phyloP scores from a whole-genome alignment of 2,888 invertebrate genomes.

The Eueremaeus valkanovi region DNA sequence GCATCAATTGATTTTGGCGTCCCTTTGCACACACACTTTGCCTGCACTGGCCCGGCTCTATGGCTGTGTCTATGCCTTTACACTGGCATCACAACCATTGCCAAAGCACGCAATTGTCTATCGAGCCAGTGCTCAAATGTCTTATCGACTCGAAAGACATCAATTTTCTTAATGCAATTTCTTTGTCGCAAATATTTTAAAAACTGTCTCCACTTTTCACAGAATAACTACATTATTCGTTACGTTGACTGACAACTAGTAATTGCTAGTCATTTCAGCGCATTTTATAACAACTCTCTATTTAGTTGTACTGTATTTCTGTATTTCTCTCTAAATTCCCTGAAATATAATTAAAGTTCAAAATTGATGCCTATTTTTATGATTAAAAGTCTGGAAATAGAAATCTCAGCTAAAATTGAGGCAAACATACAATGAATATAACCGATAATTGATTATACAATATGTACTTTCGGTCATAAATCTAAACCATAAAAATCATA shows the following conservation, averaged over 20 bases:
- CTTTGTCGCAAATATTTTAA: not conserved
- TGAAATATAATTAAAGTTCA: not conserved
- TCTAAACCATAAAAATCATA: not conserved
- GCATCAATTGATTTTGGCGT: not conserved
- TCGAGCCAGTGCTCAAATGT: not conserved
- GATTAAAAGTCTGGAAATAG: too few species aligned
- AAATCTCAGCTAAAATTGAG: too few species aligned
- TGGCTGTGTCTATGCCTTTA: too few species aligned
- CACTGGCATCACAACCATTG: not conserved
- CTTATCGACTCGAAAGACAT: not conserved
- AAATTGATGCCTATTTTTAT: not conserved
- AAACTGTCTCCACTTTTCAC: not conserved
- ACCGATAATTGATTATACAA: too few species aligned
- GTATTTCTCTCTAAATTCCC: not conserved
- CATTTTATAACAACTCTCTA: not conserved
- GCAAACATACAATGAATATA: too few species aligned
- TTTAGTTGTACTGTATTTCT: too few species aligned
- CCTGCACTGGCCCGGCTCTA: too few species aligned
- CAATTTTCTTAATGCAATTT: not conserved
- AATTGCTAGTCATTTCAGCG: too few species aligned
- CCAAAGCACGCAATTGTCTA: conserved; percentile 4
- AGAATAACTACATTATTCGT: too few species aligned
- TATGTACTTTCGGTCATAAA: too few species aligned
- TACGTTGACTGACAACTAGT: too few species aligned
- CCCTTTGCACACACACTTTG: not conserved